A percentile compares a stretch with the other conserved stretches of the same genome.
These are phyloP conservation scores for Parnassius smintheus DNA, from an alignment of 2,888 invertebrate species.

Conservation along the genomic window DNA sequence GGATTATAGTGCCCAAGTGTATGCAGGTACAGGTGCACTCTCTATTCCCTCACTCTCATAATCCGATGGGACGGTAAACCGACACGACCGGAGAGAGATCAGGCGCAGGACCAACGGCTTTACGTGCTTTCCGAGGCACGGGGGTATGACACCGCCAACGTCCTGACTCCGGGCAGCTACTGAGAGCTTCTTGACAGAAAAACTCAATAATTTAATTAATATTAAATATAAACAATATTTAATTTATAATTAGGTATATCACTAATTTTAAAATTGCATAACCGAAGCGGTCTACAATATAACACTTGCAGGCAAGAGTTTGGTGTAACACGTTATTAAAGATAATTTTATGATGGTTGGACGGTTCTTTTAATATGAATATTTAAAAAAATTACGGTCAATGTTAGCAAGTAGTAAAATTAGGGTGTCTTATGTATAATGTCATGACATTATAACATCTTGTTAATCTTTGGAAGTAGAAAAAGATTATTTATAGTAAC, in stretches of 20 bases:
- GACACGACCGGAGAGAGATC: no score
- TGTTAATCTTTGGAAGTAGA: background rate
- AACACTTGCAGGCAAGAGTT: background rate
- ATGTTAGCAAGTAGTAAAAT: constrained; percentile 1
- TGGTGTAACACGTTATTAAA: constrained; percentile 15
- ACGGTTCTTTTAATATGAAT: constrained; percentile 5
- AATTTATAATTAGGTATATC: background rate
- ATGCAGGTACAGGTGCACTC: no score
- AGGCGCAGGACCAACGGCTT: no score
- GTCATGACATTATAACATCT: constrained; percentile 3
- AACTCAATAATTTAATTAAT: background rate
- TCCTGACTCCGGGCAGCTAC: no score
- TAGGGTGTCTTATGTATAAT: background rate
- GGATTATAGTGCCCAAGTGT: no score
- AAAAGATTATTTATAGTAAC: no score
- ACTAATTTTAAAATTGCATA: constrained; percentile 9
- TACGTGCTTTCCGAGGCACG: no score
- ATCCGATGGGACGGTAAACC: no score
- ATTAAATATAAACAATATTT: background rate
- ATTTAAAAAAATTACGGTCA: constrained; percentile 14
- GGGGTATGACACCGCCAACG: no score
- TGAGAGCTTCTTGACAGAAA: no score
- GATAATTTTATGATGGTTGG: constrained; percentile 19
- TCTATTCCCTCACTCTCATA: no score
- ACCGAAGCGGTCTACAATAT: background rate